Evolutionary conservation across 2,113 vertebrate species (phyloP), one percentile per base, ranked within the genome.

Genomic region (Cricetomys ansorgei): DNA sequence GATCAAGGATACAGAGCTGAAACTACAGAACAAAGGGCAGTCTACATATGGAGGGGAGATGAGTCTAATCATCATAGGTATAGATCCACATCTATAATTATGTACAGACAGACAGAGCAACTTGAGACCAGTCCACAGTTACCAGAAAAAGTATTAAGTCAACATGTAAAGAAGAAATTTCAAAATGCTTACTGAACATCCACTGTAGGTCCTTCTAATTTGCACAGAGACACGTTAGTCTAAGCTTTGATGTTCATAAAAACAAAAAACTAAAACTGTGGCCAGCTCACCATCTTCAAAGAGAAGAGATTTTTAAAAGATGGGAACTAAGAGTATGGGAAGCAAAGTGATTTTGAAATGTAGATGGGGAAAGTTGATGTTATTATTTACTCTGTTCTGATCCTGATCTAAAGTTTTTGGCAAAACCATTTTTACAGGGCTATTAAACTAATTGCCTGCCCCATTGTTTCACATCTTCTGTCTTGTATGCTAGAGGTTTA

Each of bases 131-230:
- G 79, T 75, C 53, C 62, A 23, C 57, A 19, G 73, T 91, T 87
- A 88, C 12, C 27, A 59, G 73, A 67, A 67, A 95, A 31, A 92
- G 45, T 23, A 88, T 84, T 92, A 89, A 89, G n/a, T n/a, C n/a
- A n/a, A n/a, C n/a, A n/a, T n/a, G n/a, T n/a, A n/a, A 86, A 23
- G 48, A 75, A 94, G 53, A 55, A 40, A 95, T 85, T 96, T 95
- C 79, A 91, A 53, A 95, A 65, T 96, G 13, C 12, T 97, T 90
- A 73, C 48, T 79, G 69, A 77, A 25, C 31, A 90, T 29, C 31
- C 94, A 85, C 43, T 85, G 23, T 29, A 88, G 73, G 43, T 13
- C 6, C 88, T 92, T 57, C 75, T 94, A 94, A 89, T 17, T 89
- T 93, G 23, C 84, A 92, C 31, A n/a, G 27, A 95, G 27, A 25